Base-by-base conservation (phyloP, 2,113 vertebrate genomes). In the Tonatia bakeri region DNA sequence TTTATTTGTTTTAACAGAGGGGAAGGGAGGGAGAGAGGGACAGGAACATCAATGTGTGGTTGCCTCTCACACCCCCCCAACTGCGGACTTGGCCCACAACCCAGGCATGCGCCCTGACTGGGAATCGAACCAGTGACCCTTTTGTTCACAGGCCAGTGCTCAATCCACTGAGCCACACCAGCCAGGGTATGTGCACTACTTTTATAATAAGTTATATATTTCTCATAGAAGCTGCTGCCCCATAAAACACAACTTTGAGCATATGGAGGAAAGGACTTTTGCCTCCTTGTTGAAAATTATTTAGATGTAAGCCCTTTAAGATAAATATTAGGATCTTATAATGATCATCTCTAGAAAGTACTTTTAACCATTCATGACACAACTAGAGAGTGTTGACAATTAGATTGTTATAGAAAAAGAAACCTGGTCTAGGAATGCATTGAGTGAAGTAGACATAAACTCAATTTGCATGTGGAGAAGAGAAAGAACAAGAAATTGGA, bases 291-390 rank as follows among this genome's bases (percentile, higher is more conserved):
- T 94, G 93, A 96, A 83, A 87, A 81, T 85, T 28, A 36, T 70
- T 94, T 93, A 28, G 36, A 77, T 95, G 92, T 43, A 94, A 76
- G 5, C 19, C 17, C 38, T 28, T 50, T 95, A 94, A 88, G 36
- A 65, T 54, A 94, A 73, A 26, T 89, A 94, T 93, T 81, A 93
- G 67, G 12, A 3, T 2, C 28, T 19, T 77, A 50, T 0, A 0
- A 50, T 7, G 40, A 87, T 67, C 56, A 70, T 36, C 90, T 70
- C 95, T 22, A 85, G 28, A 12, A 79, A 80, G 26, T 36, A 67
- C 45, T 93, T 70, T 22, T 8, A 43, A 96, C 80, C 59, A 52
- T 12, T 93, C 73, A 0, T 87, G 4, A 70, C 19, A 56, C 38
- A 95, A 19, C 0, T 87, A 95, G 13, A 95, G 36, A 90, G 52